phyloP scores from a whole-genome alignment of 2,113 vertebrate species.

The Ciconia maguari region DNA sequence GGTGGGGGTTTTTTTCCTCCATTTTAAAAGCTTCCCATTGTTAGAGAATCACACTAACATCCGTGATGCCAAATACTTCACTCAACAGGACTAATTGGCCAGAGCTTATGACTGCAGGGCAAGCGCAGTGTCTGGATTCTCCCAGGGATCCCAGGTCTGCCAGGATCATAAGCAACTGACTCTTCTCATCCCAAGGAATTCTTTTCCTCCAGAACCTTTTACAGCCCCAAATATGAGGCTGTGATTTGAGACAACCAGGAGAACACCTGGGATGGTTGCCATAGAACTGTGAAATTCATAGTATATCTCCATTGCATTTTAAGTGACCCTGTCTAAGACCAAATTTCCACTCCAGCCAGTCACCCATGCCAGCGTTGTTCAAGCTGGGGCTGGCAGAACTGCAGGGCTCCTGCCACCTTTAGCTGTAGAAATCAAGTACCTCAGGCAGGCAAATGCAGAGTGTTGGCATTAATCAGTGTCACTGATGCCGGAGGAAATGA shows the following conservation, averaged over 20 bases:
- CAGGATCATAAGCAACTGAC: background rate
- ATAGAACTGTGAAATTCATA: background rate
- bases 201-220: background rate
- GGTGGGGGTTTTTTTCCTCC: background rate
- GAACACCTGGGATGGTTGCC: background rate
- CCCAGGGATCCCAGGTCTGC: background rate
- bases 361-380: rapidly evolving
- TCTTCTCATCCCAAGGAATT: background rate
- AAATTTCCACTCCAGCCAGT: background rate
- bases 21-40: background rate
- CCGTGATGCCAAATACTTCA: background rate
- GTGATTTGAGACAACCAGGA: background rate
- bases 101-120: background rate
- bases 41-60: background rate
- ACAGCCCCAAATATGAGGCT: background rate
- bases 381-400: background rate
- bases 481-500: background rate
- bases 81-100: background rate
- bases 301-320: background rate
- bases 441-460: background rate
- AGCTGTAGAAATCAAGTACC: background rate
- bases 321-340: background rate
- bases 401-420: background rate
- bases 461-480: background rate
- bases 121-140: rapidly evolving